Conservation (phyloP, 2,888 invertebrate genomes). For the Tubiluchus corallicola region DNA sequence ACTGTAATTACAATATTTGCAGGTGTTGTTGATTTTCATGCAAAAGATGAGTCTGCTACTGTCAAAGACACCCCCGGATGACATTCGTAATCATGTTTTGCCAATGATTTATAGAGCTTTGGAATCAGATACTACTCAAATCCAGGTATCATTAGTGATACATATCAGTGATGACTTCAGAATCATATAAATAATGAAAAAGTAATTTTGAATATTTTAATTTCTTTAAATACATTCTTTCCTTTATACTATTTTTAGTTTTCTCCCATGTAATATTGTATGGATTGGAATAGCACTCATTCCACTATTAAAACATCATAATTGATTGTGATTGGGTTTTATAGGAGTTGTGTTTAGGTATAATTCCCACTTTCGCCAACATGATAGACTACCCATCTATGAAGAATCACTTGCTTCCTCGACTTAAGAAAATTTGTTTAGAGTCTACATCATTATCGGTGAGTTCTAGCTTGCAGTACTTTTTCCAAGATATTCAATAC, state of each 20-base stretch:
- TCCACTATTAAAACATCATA: constrained; percentile 7
- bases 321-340: constrained; percentile 34
- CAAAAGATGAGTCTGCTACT: constrained; percentile 83
- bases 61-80: constrained; percentile 69
- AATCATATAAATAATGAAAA: too few species aligned
- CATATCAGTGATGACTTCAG: too few species aligned
- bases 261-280: not conserved
- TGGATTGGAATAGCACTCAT: constrained; percentile 4
- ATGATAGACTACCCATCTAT: constrained; percentile 80
- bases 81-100: constrained; percentile 69
- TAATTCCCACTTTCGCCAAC: constrained; percentile 74
- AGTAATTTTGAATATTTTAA: too few species aligned
- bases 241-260: constrained; percentile 6
- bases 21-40: constrained; percentile 76
- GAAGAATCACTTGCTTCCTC: constrained; percentile 76
- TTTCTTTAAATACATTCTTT: not conserved
- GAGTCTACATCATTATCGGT: constrained; percentile 57
- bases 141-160: too few species aligned
- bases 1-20: too few species aligned
- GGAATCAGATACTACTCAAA: constrained; percentile 39
- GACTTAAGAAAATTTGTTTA: constrained; percentile 73
- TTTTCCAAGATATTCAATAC: too few species aligned
- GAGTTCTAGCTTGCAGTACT: constrained; percentile 16
- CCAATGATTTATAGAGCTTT: constrained; percentile 80
- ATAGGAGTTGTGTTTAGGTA: constrained; percentile 74